These are phyloP conservation scores for Gryllus bimaculatus DNA, from an alignment of 1,140 invertebrate genomes.

Conservation along the genomic window DNA sequence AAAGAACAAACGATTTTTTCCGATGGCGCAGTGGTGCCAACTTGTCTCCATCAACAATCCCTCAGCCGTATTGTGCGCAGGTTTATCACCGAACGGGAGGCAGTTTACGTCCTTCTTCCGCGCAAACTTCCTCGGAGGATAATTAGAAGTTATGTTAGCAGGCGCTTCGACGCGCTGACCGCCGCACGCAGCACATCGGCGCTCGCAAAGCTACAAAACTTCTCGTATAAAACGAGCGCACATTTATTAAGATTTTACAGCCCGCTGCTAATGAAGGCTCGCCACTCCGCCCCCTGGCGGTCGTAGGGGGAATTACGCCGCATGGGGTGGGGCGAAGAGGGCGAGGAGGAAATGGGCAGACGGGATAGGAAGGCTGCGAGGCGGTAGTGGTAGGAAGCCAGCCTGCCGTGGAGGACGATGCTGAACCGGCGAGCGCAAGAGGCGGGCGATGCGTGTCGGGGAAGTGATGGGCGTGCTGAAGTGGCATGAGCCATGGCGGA, in stretches of 20 bases:
- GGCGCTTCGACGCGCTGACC: not conserved
- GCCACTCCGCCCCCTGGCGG: not conserved
- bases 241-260: slow-evolving; percentile 6
- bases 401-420: too few species aligned
- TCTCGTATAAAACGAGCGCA: not conserved
- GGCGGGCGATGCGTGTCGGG: too few species aligned
- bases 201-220: not conserved
- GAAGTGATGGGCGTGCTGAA: too few species aligned
- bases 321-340: too few species aligned
- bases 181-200: not conserved
- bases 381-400: too few species aligned
- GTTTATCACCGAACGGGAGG: not conserved
- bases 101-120: not conserved
- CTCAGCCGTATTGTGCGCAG: not conserved
- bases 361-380: too few species aligned
- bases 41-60: not conserved
- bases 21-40: not conserved
- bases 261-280: not conserved
- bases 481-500: too few species aligned
- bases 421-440: too few species aligned
- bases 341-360: too few species aligned
- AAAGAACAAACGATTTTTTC: too few species aligned
- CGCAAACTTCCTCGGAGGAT: not conserved
- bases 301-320: not conserved
- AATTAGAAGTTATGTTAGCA: not conserved